Conservation (phyloP, 2,113 vertebrate species). For the Bostrychus sinensis region DNA sequence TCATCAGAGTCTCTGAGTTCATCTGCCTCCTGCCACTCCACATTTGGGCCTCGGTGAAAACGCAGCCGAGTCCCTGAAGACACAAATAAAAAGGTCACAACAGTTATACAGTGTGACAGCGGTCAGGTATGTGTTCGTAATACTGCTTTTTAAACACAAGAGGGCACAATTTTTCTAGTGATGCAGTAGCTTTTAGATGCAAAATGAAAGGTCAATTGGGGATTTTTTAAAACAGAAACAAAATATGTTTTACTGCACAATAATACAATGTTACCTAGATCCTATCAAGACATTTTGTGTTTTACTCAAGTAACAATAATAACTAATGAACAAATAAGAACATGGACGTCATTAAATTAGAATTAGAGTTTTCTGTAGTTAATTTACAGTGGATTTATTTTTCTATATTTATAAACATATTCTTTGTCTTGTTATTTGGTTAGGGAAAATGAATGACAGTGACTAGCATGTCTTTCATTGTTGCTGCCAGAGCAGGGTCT, state of each 20-base stretch:
- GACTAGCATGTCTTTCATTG: background rate
- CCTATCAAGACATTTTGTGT: background rate
- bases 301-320: no score
- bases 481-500: background rate
- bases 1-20: constrained; percentile 86
- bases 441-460: background rate
- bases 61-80: constrained; percentile 90
- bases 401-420: background rate
- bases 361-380: background rate
- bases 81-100: constrained; percentile 28
- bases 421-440: background rate
- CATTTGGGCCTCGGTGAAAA: constrained; percentile 91
- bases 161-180: constrained; percentile 31
- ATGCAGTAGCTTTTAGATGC: constrained; percentile 11
- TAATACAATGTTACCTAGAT: no score
- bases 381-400: no score
- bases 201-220: constrained; percentile 19
- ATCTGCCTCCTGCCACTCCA: constrained; percentile 95
- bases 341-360: background rate
- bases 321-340: background rate
- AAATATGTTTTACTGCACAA: no score
- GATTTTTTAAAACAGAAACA: no score
- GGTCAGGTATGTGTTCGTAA: constrained; percentile 5
- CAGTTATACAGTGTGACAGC: constrained; percentile 5
- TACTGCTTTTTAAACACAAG: constrained; percentile 46